These are phyloP conservation scores for Sphaeramia orbicularis DNA, from an alignment of 2,797 vertebrate genomes.

Conservation along the genomic window DNA sequence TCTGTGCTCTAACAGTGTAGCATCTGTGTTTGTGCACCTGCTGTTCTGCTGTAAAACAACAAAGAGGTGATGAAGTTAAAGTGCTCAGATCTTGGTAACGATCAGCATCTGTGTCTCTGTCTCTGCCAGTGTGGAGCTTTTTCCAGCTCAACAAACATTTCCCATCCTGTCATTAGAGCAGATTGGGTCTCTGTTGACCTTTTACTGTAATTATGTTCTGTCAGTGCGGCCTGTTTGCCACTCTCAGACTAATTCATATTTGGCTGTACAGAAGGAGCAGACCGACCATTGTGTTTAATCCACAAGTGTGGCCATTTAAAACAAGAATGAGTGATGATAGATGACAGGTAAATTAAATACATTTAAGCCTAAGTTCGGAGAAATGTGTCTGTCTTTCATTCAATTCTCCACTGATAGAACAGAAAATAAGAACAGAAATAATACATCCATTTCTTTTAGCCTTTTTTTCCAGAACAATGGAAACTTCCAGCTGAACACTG, in stretches of 20 bases:
- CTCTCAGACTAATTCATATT: slow-evolving; percentile 45
- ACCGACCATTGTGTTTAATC: slow-evolving; percentile 10
- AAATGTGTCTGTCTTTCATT: neutral
- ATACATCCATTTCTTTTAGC: neutral
- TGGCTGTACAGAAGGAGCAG: neutral
- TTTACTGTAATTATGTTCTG: slow-evolving; percentile 69
- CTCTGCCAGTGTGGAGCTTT: slow-evolving; percentile 3
- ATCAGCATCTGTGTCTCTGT: slow-evolving; percentile 33
- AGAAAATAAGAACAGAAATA: too few relatives aligned
- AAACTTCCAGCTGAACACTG: slow-evolving; percentile 43
- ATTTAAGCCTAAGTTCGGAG: slow-evolving; percentile 1
- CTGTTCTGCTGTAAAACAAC: neutral
- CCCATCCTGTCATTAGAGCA: slow-evolving; percentile 51
- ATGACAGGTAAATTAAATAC: neutral
- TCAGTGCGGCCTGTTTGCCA: slow-evolving; percentile 47
- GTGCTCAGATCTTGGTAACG: neutral
- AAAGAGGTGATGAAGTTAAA: slow-evolving; percentile 4
- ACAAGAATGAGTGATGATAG: slow-evolving; percentile 9
- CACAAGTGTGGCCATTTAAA: slow-evolving; percentile 29
- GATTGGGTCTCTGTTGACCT: slow-evolving; percentile 65
- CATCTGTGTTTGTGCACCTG: neutral
- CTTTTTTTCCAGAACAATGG: slow-evolving; percentile 36
- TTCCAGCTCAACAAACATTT: slow-evolving; percentile 25
- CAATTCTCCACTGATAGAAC: neutral
- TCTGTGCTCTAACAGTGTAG: neutral